phyloP scores from a whole-genome alignment of 2,113 vertebrate genomes.

The Carlito syrichta region DNA sequence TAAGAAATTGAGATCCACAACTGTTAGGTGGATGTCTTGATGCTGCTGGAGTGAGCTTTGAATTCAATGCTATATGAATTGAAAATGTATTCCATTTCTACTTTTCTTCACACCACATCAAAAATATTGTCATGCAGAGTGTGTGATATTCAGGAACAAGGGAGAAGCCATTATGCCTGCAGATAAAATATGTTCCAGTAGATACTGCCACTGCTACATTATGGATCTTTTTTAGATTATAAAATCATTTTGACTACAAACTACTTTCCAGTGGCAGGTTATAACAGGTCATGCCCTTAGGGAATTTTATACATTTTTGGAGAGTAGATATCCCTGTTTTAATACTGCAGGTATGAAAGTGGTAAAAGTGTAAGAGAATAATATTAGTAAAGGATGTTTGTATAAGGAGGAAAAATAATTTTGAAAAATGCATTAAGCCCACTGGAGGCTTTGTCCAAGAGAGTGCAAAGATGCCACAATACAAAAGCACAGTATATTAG shows the following conservation, averaged over 20 bases:
- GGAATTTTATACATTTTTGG: neutral
- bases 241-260: neutral
- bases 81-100: neutral
- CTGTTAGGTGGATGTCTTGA: neutral
- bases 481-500: neutral
- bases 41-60: neutral
- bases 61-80: neutral
- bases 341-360: neutral
- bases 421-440: neutral
- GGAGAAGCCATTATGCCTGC: neutral
- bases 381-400: neutral
- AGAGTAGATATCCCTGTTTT: neutral
- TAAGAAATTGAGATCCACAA: neutral
- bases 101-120: neutral
- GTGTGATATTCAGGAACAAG: neutral
- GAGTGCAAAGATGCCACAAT: neutral
- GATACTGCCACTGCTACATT: neutral
- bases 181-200: neutral
- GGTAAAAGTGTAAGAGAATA: neutral
- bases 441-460: neutral
- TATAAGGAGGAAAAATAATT: neutral
- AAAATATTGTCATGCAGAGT: neutral
- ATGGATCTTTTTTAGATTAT: neutral
- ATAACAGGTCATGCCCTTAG: neutral
- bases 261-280: neutral